Conservation (phyloP, 2,888 invertebrate species). For the Amiota communis region DNA sequence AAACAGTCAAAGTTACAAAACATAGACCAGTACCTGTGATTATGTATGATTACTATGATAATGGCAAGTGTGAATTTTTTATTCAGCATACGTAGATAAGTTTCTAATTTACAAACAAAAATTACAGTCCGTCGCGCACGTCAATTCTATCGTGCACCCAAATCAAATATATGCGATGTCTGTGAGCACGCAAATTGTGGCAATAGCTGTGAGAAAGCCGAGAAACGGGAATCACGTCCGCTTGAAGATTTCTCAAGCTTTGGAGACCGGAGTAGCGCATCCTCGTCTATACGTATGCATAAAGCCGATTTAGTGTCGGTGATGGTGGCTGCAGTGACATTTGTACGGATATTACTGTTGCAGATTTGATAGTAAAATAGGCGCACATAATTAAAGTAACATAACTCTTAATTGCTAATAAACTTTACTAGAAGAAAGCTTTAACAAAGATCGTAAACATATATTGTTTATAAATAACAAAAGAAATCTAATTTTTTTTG, state of each 20-base stretch:
- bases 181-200: conserved; percentile 80
- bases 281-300: conserved; percentile 7
- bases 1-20: conserved; percentile 88
- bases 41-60: conserved; percentile 94
- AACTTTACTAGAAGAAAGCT: conserved; percentile 48
- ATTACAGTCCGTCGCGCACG: conserved; percentile 84
- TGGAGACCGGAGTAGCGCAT: conserved; percentile 45
- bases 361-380: conserved; percentile 30
- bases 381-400: conserved; percentile 9
- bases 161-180: conserved; percentile 85
- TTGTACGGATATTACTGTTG: background rate
- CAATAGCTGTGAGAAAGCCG: conserved; percentile 69
- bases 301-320: conserved; percentile 8
- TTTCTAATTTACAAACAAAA: background rate
- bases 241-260: conserved; percentile 51
- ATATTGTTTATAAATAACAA: conserved; percentile 11
- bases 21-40: conserved; percentile 90
- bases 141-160: conserved; percentile 84
- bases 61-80: conserved; percentile 77
- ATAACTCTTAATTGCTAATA: conserved; percentile 36
- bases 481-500: background rate
- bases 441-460: conserved; percentile 54
- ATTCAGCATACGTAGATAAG: background rate
- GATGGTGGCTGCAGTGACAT: conserved; percentile 20
- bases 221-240: conserved; percentile 63